A percentile compares a stretch with the other conserved stretches of the same genome.
These are phyloP conservation scores for Notolabrus celidotus DNA, from an alignment of 2,797 vertebrate species.

Conservation along the genomic window DNA sequence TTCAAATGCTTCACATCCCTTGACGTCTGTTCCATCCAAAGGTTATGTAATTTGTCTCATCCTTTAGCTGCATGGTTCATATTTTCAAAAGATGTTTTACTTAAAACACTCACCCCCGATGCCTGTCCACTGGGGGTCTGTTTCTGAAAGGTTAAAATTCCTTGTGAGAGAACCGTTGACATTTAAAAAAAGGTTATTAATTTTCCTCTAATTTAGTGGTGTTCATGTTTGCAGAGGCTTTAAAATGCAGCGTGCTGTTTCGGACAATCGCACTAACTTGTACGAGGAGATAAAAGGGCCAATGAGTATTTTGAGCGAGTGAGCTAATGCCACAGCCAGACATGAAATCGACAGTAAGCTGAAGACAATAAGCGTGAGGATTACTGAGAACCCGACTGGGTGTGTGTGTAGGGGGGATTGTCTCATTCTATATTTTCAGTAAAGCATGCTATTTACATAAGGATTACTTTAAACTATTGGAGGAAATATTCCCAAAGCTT, in stretches of 20 bases:
- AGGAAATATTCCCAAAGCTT: conserved; percentile 79
- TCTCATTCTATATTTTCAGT: conserved; percentile 82
- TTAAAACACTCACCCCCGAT: too few species aligned
- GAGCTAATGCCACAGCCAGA: conserved; percentile 77
- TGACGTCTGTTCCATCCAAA: too few species aligned
- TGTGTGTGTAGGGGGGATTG: conserved; percentile 30
- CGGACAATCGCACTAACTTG: conserved; percentile 63
- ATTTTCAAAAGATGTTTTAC: too few species aligned
- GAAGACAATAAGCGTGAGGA: conserved; percentile 82
- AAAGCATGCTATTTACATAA: conserved; percentile 83
- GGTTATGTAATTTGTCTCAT: too few species aligned
- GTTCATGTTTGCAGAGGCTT: conserved; percentile 47
- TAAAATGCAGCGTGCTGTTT: conserved; percentile 43
- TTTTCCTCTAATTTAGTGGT: conserved; percentile 34
- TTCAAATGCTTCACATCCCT: too few species aligned
- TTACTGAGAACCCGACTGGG: conserved; percentile 69
- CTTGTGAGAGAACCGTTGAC: neutral
- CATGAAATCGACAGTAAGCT: conserved; percentile 82
- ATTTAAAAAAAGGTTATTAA: conserved; percentile 49
- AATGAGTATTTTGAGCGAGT: conserved; percentile 72
- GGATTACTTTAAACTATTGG: conserved; percentile 83
- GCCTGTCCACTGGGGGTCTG: too few species aligned
- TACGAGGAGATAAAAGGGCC: conserved; percentile 62
- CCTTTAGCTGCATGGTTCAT: too few species aligned
- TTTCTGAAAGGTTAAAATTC: neutral